Evolutionary conservation across 1,140 invertebrate genomes (phyloP).

Genomic region (Euwallacea similis): DNA sequence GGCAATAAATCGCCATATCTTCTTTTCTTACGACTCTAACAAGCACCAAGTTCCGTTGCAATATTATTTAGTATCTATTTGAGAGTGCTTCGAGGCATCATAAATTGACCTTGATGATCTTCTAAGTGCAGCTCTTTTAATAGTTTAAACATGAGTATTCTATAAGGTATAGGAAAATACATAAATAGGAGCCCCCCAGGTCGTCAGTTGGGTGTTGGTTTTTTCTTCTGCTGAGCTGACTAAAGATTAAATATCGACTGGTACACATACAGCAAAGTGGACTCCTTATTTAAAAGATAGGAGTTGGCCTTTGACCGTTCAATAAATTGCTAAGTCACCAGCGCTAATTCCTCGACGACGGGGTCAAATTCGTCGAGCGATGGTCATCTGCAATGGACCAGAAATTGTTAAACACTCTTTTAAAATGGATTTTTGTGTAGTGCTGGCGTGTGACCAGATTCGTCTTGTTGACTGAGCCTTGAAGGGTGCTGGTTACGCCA

Average conservation of each 20-base stretch:
- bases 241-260: too few species aligned
- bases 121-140: slow-evolving; percentile 23
- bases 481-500: not conserved
- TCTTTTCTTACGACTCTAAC: slow-evolving; percentile 10
- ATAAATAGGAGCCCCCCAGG: not conserved
- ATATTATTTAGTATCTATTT: slow-evolving; percentile 30
- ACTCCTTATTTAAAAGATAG: too few species aligned
- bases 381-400: slow-evolving; percentile 6
- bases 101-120: slow-evolving; percentile 23
- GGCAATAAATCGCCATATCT: not conserved
- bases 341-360: not conserved
- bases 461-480: not conserved
- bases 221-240: too few species aligned
- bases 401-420: not conserved
- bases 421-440: not conserved
- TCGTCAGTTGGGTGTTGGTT: too few species aligned
- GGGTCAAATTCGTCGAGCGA: not conserved
- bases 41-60: slow-evolving; percentile 20
- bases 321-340: not conserved
- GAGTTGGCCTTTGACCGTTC: not conserved
- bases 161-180: not conserved
- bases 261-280: too few species aligned
- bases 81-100: slow-evolving; percentile 10
- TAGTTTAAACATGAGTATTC: slow-evolving; percentile 15
- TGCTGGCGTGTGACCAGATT: not conserved